phyloP scores from a whole-genome alignment of 2,113 vertebrate species.

The Xenus cinereus region DNA sequence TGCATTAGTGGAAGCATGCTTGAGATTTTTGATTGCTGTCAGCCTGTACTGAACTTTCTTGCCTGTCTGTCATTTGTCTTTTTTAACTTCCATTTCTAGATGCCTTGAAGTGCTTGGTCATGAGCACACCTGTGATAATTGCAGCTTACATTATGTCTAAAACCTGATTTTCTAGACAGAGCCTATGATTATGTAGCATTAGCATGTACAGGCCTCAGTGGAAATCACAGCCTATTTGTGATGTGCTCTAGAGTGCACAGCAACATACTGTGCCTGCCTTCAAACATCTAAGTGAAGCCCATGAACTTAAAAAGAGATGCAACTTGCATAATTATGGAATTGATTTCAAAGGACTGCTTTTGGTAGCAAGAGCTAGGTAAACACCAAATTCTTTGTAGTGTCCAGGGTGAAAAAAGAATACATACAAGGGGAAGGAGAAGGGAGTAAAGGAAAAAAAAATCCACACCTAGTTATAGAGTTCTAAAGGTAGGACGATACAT shows the following conservation, averaged over 20 bases:
- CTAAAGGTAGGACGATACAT: not conserved
- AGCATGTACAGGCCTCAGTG: not conserved
- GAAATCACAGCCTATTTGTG: not conserved
- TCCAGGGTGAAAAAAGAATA: not conserved
- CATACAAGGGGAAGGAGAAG: not conserved
- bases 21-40: not conserved
- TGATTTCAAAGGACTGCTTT: not conserved
- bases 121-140: conserved; percentile 8
- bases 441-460: not conserved
- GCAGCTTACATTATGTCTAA: not conserved
- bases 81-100: not conserved
- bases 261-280: not conserved
- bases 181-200: conserved; percentile 2
- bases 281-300: not conserved
- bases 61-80: not conserved
- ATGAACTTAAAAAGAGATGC: not conserved
- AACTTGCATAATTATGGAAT: not conserved
- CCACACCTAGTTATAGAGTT: not conserved
- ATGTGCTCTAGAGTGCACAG: not conserved
- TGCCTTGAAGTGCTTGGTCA: not conserved
- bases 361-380: not conserved
- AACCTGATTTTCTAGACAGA: not conserved
- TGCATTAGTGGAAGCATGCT: not conserved
- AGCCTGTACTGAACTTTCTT: not conserved
- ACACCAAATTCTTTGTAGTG: not conserved